Evolutionary conservation across 1,140 invertebrate species (phyloP), one percentile per base, ranked within the genome.

Genomic region (Cyclargus thomasi): DNA sequence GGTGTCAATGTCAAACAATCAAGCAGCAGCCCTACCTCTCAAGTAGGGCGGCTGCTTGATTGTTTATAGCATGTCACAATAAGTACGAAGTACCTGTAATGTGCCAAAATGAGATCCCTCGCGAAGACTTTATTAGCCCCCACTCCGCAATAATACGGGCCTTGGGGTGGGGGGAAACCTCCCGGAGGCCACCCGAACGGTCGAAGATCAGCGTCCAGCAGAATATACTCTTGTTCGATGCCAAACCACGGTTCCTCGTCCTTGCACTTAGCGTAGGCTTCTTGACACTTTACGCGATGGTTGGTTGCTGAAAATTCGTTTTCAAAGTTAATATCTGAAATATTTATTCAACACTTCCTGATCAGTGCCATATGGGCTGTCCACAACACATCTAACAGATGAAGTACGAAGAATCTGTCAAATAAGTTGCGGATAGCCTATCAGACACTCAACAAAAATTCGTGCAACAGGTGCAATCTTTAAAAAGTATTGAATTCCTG

Each of bases 171-270:
- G 67, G 87, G 89, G 36, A 96, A 96, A 72, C 95, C 96, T 76
- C 95, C 94, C 87, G 96, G 96, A 20, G 96, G 96, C 97, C 97
- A 98, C 5, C 96, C 97, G 64, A 96, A 94, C 11, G 97, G 97
- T 80, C 94, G 93, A 5, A 91, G 90, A 84, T 97, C 95, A 36
- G 93, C 91, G 80, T 97, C 96, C 16, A 97, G 84, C 69, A 98
- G 92, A 36, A 95, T 96, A 88, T 97, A 98, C 83, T 98, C 97
- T 80, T 93, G 92, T 84, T 94, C 93, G 67, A 96, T 97, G 0
- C 98, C 98, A 85, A 99, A 99, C 98, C 97, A 99, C 0, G 98
- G 97, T 64, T 97, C 93, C 53, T 94, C 91, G 70, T 97, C 93
- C 17, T 94, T 91, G 78, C 96, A 97, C 18, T 18, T 39, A 35